Percentiles rank a stretch among this genome's conserved stretches.
Evolutionary conservation across 2,888 invertebrate genomes (phyloP).

Genomic region (Hypomecis punctinalis): DNA sequence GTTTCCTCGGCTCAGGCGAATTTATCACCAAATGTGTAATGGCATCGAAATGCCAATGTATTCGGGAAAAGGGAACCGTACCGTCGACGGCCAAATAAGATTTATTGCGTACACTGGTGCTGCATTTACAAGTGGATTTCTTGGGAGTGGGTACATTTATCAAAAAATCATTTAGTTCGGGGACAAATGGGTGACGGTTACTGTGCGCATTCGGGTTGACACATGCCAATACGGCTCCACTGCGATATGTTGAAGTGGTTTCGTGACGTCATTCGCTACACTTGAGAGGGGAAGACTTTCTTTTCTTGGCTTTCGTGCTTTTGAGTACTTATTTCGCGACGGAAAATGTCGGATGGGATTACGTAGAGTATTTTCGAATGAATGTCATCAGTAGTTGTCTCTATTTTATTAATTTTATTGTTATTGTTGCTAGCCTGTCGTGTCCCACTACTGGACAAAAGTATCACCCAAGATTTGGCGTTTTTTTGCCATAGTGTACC

Average conservation of each 20-base stretch:
- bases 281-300: constrained; percentile 1
- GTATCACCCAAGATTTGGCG: too few relatives aligned
- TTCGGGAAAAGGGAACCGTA: constrained; percentile 50
- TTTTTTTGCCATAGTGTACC: too few relatives aligned
- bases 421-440: too few relatives aligned
- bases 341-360: background rate
- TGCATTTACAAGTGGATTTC: constrained; percentile 55
- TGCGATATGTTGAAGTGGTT: constrained; percentile 29
- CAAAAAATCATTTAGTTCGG: constrained; percentile 54
- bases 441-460: too few relatives aligned
- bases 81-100: constrained; percentile 55
- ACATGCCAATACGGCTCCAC: constrained; percentile 18
- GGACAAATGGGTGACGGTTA: constrained; percentile 37
- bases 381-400: too few relatives aligned
- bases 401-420: too few relatives aligned
- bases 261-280: constrained; percentile 16
- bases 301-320: background rate
- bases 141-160: constrained; percentile 49
- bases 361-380: too few relatives aligned
- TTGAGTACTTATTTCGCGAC: background rate
- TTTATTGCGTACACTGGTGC: constrained; percentile 44
- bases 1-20: constrained; percentile 50
- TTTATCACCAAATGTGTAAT: constrained; percentile 61
- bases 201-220: constrained; percentile 26
- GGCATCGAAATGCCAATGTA: constrained; percentile 50